Evolutionary conservation across 2,797 vertebrate species (phyloP).

Genomic region (Pygocentrus nattereri): DNA sequence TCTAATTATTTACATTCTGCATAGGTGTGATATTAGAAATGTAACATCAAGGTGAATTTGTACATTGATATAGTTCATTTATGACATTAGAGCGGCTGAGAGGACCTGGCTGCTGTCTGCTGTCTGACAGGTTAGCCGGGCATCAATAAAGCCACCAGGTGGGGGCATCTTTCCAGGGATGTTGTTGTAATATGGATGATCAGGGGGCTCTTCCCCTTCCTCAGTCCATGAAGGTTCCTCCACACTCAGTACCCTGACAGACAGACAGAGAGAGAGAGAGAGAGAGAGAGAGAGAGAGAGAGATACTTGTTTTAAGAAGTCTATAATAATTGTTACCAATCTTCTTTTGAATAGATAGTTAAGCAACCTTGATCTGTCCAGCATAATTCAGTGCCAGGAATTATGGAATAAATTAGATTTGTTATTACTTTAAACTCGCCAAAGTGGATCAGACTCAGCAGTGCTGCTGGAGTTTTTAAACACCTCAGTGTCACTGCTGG

Average conservation of each 20-base stretch:
- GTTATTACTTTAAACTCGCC: no score
- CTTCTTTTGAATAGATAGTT: neutral
- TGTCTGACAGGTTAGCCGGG: constrained; percentile 82
- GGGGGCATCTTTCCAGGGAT: constrained; percentile 93
- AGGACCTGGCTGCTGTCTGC: constrained; percentile 83
- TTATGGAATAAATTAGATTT: no score
- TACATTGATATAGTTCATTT: neutral
- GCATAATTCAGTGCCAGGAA: neutral
- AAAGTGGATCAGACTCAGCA: no score
- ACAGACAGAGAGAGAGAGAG: neutral
- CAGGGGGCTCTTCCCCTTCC: constrained; percentile 86
- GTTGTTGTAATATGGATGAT: constrained; percentile 95
- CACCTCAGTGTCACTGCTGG: no score
- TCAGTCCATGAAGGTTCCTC: constrained; percentile 91
- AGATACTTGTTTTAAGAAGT: neutral
- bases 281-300: neutral
- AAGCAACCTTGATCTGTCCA: neutral
- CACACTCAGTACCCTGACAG: constrained; percentile 88
- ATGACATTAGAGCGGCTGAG: neutral
- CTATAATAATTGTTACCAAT: neutral
- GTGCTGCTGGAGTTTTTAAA: no score
- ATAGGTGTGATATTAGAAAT: no score
- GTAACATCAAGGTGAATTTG: neutral
- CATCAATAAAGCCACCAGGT: constrained; percentile 88
- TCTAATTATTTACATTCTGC: no score